Evolutionary conservation across 2,113 vertebrate genomes (phyloP).

Genomic region (Turnix velox): DNA sequence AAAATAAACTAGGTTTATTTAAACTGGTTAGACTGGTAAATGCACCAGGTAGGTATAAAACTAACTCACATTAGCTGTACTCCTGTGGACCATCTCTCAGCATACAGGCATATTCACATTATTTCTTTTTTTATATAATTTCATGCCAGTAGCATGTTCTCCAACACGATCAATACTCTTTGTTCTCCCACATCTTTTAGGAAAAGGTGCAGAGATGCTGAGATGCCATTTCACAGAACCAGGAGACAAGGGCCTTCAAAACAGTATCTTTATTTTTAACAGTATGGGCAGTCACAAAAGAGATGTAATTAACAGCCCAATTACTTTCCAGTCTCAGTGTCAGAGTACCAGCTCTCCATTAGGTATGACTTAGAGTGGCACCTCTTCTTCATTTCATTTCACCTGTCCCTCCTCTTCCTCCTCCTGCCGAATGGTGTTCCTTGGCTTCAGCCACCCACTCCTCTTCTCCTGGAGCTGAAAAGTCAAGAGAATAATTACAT

Average conservation of each 20-base stretch:
- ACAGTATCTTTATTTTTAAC: slow-evolving; percentile 37
- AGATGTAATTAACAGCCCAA: background rate
- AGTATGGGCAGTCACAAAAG: background rate
- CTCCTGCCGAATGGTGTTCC: background rate
- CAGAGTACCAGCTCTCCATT: background rate
- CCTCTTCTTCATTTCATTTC: background rate
- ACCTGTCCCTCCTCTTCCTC: background rate
- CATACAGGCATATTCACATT: background rate
- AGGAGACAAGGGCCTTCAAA: background rate
- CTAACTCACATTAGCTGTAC: background rate
- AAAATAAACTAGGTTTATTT: no score
- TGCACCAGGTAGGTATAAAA: background rate
- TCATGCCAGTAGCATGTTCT: background rate
- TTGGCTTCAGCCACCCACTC: background rate
- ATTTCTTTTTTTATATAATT: background rate
- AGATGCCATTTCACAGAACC: background rate
- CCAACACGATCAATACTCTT: background rate
- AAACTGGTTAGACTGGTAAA: background rate
- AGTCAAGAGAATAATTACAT: background rate
- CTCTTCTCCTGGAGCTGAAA: slow-evolving; percentile 43
- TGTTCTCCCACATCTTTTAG: background rate
- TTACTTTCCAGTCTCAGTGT: background rate
- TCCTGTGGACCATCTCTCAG: background rate
- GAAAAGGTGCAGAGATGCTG: background rate
- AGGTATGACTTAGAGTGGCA: background rate